These are phyloP conservation scores for Psix sp. DNA, from an alignment of 1,140 invertebrate genomes.

Conservation along the genomic window DNA sequence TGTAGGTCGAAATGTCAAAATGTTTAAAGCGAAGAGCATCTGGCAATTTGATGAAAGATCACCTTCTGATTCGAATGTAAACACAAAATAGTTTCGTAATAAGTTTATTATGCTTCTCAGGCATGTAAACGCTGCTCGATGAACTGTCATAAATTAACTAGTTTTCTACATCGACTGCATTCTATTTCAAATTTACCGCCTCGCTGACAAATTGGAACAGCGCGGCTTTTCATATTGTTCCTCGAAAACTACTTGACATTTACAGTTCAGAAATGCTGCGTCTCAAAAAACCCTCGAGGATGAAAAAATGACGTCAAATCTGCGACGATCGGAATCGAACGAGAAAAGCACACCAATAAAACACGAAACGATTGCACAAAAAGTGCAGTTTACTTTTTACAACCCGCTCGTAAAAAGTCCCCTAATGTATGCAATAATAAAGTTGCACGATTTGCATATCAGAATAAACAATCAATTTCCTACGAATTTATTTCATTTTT, in stretches of 20 bases:
- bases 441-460: conserved; percentile 36
- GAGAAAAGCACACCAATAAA: background rate
- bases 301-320: no score
- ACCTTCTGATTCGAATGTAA: conserved; percentile 16
- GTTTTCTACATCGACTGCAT: conserved; percentile 29
- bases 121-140: conserved; percentile 17
- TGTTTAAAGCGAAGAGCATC: background rate
- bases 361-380: background rate
- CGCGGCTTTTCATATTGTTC: conserved; percentile 11
- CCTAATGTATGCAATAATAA: conserved; percentile 28
- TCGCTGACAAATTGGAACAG: conserved; percentile 27
- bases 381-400: conserved; percentile 14
- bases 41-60: conserved; percentile 1
- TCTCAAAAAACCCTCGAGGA: no score
- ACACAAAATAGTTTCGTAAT: conserved; percentile 26
- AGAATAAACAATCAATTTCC: conserved; percentile 39
- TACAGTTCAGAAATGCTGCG: no score
- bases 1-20: background rate
- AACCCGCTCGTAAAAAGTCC: conserved; percentile 19
- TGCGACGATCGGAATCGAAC: background rate
- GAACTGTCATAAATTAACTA: conserved; percentile 25
- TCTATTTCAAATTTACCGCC: conserved; percentile 26
- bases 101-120: conserved; percentile 36
- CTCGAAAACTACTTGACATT: conserved; percentile 3
- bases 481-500: conserved; percentile 32